Conservation (phyloP, 2,888 invertebrate species). For the Cataglyphis altisquamis region DNA sequence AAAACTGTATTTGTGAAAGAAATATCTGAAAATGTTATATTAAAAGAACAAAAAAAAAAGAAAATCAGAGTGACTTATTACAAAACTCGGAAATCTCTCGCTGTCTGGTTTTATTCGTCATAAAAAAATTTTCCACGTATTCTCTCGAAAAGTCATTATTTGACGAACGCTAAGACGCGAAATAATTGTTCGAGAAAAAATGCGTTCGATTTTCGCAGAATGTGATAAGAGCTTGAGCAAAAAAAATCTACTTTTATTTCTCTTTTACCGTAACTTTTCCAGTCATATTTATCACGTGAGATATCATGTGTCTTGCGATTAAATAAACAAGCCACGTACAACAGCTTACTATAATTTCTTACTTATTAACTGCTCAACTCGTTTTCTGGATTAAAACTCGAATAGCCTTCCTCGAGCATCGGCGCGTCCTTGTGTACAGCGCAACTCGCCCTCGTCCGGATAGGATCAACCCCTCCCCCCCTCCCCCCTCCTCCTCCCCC, state of each 20-base stretch:
- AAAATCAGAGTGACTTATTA: background rate
- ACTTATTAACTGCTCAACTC: conserved; percentile 1
- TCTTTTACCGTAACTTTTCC: background rate
- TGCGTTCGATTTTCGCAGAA: conserved; percentile 10
- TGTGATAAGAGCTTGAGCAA: background rate
- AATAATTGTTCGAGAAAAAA: background rate
- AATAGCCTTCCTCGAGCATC: background rate
- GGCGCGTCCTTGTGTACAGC: background rate
- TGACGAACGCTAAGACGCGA: background rate
- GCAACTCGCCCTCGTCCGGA: background rate
- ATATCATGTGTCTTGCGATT: background rate
- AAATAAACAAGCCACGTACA: background rate
- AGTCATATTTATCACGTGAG: background rate
- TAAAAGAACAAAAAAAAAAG: background rate
- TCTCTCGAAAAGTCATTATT: background rate
- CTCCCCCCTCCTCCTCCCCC: background rate
- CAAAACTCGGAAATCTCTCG: conserved; percentile 19
- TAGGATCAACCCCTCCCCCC: background rate
- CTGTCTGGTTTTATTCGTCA: background rate
- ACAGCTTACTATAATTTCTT: background rate
- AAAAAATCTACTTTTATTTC: background rate
- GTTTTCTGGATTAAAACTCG: conserved; percentile 1
- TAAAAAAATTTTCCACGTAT: background rate
- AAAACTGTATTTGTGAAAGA: background rate
- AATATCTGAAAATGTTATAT: conserved; percentile 15